Base-by-base conservation (phyloP, 2,797 vertebrate genomes). In the Pseudopleuronectes americanus region DNA sequence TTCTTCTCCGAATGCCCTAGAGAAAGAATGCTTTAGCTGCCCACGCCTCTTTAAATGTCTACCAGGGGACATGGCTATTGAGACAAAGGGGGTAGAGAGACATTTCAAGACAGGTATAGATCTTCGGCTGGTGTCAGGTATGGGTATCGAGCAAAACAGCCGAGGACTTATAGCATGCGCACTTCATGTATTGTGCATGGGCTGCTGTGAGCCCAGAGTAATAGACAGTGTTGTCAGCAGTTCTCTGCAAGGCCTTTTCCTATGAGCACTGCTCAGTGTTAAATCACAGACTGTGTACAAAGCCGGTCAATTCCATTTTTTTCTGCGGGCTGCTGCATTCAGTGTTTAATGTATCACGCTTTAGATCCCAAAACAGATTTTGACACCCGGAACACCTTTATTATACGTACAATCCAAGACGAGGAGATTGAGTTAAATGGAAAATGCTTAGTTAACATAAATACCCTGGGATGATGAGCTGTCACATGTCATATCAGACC, bases 41-140 rank as follows among this genome's bases (percentile, higher is more conserved):
- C 88, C 88, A 85, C 84, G 59, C 78, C 86, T 92, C 87, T 93
- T 89, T 88, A 92, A 92, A 93, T 90, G 89, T 83, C 89, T 85
- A 86, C 86, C 92, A 60, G 79, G 91, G 90, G 92, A 93, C 86
- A 49, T 2, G 61, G 85, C 84, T 90, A 87, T 88, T 86, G 86
- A 86, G 84, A 86, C 77, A 55, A 73, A 70, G 71, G 75, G 78
- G 53, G 68, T 47, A 57, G 74, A 56, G 74, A 90, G 89, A 90
- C 84, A 84, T 91, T 89, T 85, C 68, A 64, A 90, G 88, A 88
- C 87, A 92, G 88, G 88, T 92, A 92, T 91, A 89, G 93, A 93
- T 93, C 89, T 88, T 84, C 68, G 67, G 87, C 79, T 64, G 71
- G 71, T 90, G 89, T 90, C 90, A 90, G 89, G 87, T 86, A 88